Percentiles rank a stretch among this genome's conserved stretches.
These are phyloP conservation scores for Mellivora capensis DNA, from an alignment of 2,113 vertebrate genomes.

Conservation along the genomic window DNA sequence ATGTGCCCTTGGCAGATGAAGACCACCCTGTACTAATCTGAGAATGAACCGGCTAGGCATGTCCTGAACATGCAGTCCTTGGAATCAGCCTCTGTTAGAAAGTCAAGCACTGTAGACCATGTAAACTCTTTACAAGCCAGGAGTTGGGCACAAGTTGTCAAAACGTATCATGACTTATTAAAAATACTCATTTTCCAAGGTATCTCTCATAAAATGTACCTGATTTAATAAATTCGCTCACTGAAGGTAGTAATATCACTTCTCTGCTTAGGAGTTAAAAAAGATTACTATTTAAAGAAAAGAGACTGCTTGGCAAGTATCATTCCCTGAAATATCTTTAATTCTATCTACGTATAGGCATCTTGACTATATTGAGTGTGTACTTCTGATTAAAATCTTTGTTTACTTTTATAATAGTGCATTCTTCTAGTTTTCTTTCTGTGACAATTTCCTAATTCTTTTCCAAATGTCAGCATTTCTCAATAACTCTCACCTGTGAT, in stretches of 20 bases:
- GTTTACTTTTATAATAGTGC: background rate
- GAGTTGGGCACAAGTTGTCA: background rate
- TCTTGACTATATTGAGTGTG: background rate
- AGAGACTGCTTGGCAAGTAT: background rate
- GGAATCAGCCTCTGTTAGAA: background rate
- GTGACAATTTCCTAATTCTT: background rate
- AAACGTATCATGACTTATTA: background rate
- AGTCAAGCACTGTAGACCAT: background rate
- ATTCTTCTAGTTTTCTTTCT: background rate
- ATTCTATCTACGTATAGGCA: background rate
- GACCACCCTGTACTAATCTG: background rate
- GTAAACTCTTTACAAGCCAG: background rate
- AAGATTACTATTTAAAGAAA: background rate
- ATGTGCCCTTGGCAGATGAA: background rate
- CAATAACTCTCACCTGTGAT: background rate
- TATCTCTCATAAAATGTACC: background rate
- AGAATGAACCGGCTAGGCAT: background rate
- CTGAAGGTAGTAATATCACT: background rate
- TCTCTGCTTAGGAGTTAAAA: background rate
- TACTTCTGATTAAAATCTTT: background rate
- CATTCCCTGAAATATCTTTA: background rate
- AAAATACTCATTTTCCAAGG: background rate
- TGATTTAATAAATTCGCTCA: background rate
- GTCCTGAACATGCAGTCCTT: background rate
- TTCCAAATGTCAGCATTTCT: background rate